These are phyloP conservation scores for Sarcophaga rosellei DNA, from an alignment of 2,888 invertebrate species.

Conservation along the genomic window DNA sequence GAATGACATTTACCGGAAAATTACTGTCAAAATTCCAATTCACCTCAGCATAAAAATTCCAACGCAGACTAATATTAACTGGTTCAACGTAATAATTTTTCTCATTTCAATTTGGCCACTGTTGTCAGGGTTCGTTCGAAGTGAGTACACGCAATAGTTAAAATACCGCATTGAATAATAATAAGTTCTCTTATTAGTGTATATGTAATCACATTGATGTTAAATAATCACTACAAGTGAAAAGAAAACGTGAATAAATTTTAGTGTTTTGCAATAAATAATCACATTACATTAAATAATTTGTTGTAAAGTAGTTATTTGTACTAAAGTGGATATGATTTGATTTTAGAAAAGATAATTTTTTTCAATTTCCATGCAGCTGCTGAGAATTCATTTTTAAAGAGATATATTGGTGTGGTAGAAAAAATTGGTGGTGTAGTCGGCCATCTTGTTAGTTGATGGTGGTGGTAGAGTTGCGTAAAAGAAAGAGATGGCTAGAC, in stretches of 20 bases:
- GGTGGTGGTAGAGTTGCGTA: conserved; percentile 34
- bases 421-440: conserved; percentile 46
- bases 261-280: not conserved
- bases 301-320: not conserved
- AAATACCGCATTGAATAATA: conserved; percentile 16
- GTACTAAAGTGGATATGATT: not conserved
- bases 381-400: not conserved
- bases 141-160: conserved; percentile 75
- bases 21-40: conserved; percentile 67
- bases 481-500: conserved; percentile 43
- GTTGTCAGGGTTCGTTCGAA: conserved; percentile 81
- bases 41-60: conserved; percentile 68
- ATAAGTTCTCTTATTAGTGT: conserved; percentile 30
- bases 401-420: conserved; percentile 35
- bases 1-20: conserved; percentile 66
- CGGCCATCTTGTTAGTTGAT: conserved; percentile 61
- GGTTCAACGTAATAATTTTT: conserved; percentile 52
- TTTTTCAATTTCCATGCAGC: not conserved
- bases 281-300: not conserved
- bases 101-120: conserved; percentile 75
- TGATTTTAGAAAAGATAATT: not conserved
- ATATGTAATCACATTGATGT: conserved; percentile 69
- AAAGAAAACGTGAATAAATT: conserved; percentile 50
- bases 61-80: conserved; percentile 72
- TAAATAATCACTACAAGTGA: conserved; percentile 73